Evolutionary conservation across 2,888 invertebrate species (phyloP).

Genomic region (Patella ulyssiponensis): DNA sequence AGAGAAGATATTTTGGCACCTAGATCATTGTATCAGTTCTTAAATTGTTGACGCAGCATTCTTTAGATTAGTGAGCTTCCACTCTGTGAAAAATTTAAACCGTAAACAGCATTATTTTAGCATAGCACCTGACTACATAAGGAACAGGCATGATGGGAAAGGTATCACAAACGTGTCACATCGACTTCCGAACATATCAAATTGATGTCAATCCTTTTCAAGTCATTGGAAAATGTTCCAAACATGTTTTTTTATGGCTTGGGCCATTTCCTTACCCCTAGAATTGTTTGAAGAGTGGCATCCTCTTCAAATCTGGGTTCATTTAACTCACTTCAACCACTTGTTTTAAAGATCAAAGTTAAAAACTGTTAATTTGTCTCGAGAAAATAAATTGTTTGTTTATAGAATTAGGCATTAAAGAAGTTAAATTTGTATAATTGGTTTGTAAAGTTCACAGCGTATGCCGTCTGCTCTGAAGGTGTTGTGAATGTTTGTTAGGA

Average conservation of each 20-base stretch:
- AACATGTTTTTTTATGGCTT: background rate
- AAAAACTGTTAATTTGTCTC: background rate
- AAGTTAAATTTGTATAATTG: constrained; percentile 7
- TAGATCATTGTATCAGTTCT: no score
- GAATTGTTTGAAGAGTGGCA: background rate
- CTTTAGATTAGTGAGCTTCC: no score
- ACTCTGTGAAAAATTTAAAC: no score
- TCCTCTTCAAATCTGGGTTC: background rate
- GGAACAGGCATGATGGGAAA: background rate
- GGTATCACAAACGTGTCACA: background rate
- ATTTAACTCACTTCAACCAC: background rate
- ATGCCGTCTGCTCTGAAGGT: background rate
- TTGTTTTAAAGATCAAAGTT: background rate
- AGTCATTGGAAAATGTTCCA: constrained; percentile 5
- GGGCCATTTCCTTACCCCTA: background rate
- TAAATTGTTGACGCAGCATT: no score
- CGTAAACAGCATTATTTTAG: background rate
- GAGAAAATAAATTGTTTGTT: background rate
- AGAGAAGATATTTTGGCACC: no score
- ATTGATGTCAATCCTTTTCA: constrained; percentile 5
- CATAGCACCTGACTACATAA: constrained; percentile 1
- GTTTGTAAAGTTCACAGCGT: background rate
- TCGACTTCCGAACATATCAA: background rate
- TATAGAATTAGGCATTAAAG: background rate
- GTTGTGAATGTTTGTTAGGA: background rate